These are phyloP conservation scores for Uria aalge DNA, from an alignment of 2,113 vertebrate species.

Conservation along the genomic window DNA sequence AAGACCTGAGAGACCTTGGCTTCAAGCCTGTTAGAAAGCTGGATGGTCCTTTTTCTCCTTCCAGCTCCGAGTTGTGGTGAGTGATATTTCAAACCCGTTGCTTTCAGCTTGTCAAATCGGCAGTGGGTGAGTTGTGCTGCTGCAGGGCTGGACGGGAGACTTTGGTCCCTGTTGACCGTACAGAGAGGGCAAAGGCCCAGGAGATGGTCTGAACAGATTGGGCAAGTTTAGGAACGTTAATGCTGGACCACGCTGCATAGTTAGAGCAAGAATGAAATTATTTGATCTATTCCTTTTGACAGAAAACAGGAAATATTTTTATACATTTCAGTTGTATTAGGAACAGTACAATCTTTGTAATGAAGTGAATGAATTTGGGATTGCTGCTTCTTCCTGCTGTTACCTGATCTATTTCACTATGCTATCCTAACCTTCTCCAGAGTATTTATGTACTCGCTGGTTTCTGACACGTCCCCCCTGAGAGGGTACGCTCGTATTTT, in stretches of 20 bases:
- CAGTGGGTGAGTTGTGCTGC: not conserved
- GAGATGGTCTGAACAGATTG: not conserved
- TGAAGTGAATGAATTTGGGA: not conserved
- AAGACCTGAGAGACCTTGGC: not conserved
- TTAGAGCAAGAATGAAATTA: not conserved
- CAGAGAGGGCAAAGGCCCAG: not conserved
- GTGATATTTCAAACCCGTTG: not conserved
- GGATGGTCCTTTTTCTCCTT: not conserved
- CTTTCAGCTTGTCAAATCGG: not conserved
- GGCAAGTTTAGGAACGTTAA: not conserved
- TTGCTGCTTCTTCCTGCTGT: not conserved
- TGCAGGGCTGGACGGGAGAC: not conserved
- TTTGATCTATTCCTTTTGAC: not conserved
- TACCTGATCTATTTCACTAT: not conserved
- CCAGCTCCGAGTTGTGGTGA: not conserved
- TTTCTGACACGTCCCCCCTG: not conserved
- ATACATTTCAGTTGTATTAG: not conserved
- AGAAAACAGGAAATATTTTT: not conserved
- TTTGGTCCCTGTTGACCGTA: fast-evolving
- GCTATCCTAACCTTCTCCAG: not conserved
- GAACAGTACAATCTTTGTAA: not conserved
- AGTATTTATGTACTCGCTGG: not conserved
- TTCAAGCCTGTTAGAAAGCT: not conserved
- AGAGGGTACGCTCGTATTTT: not conserved
- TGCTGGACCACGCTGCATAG: not conserved